phyloP scores from a whole-genome alignment of 2,888 invertebrate genomes.

The Zygogramma bicolorata region DNA sequence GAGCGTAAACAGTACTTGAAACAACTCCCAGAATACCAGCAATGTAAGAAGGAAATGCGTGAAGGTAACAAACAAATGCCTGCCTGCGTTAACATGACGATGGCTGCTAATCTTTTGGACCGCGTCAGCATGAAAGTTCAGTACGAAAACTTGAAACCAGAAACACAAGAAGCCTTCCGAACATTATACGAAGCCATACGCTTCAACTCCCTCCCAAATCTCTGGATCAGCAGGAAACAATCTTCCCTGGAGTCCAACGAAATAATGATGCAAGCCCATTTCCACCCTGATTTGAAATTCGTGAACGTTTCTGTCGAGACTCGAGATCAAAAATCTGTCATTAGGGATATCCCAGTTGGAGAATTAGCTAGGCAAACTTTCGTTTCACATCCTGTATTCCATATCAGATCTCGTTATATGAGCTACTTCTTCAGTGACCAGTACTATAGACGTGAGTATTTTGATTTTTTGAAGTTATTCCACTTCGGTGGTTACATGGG shows the following conservation, averaged over 20 bases:
- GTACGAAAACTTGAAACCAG: constrained; percentile 68
- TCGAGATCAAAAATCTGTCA: constrained; percentile 61
- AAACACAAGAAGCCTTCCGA: constrained; percentile 66
- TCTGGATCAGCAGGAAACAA: constrained; percentile 64
- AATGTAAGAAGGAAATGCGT: constrained; percentile 69
- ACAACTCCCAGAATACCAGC: constrained; percentile 66
- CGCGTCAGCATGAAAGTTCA: constrained; percentile 67
- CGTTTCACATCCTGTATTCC: constrained; percentile 69
- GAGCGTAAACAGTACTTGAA: constrained; percentile 68
- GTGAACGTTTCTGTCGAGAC: constrained; percentile 68
- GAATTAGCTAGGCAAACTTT: constrained; percentile 61
- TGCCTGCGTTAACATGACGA: constrained; percentile 72
- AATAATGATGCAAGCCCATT: constrained; percentile 67
- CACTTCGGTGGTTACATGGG: no score
- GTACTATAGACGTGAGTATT: constrained; percentile 71
- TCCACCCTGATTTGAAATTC: constrained; percentile 67
- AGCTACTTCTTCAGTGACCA: constrained; percentile 55
- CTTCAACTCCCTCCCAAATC: constrained; percentile 65
- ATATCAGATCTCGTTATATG: constrained; percentile 59
- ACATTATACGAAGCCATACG: constrained; percentile 68
- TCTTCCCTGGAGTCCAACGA: constrained; percentile 64
- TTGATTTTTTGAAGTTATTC: no score
- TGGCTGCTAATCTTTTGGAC: constrained; percentile 70
- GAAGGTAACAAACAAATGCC: constrained; percentile 71
- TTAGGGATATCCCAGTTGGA: constrained; percentile 67